These are phyloP conservation scores for Enteromius unitaeniatus DNA, from an alignment of 2,797 vertebrate species.

Conservation along the genomic window DNA sequence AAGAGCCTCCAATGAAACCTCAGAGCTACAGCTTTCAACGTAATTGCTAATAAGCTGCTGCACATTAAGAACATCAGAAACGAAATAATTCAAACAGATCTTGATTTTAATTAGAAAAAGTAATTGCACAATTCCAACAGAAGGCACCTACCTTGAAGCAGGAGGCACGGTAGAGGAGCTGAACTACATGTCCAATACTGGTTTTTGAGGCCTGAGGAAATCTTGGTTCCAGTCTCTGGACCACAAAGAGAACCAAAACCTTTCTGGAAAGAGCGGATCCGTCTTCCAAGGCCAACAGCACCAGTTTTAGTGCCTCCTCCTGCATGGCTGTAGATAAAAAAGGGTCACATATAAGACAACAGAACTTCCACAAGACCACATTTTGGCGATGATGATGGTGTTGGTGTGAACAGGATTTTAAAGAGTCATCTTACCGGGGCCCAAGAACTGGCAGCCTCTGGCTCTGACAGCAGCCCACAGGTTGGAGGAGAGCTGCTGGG, in stretches of 20 bases:
- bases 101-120: background rate
- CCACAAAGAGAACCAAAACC: constrained; percentile 98
- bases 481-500: constrained; percentile 97
- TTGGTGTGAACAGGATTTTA: background rate
- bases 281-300: constrained; percentile 95
- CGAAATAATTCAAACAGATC: background rate
- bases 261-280: constrained; percentile 97
- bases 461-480: constrained; percentile 98
- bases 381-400: background rate
- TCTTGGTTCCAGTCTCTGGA: constrained; percentile 96
- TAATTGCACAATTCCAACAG: background rate
- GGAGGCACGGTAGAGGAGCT: constrained; percentile 97
- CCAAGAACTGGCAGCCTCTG: constrained; percentile 98
- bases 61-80: background rate
- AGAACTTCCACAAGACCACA: background rate
- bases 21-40: background rate
- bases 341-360: background rate
- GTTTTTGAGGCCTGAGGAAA: constrained; percentile 99
- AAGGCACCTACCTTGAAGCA: constrained; percentile 91
- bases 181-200: constrained; percentile 98
- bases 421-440: constrained; percentile 84
- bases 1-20: constrained; percentile 3
- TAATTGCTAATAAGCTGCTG: background rate
- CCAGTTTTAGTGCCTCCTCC: constrained; percentile 97
- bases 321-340: constrained; percentile 88